Evolutionary conservation across 2,797 vertebrate species (phyloP).

Genomic region (Onychomys arenicola): DNA sequence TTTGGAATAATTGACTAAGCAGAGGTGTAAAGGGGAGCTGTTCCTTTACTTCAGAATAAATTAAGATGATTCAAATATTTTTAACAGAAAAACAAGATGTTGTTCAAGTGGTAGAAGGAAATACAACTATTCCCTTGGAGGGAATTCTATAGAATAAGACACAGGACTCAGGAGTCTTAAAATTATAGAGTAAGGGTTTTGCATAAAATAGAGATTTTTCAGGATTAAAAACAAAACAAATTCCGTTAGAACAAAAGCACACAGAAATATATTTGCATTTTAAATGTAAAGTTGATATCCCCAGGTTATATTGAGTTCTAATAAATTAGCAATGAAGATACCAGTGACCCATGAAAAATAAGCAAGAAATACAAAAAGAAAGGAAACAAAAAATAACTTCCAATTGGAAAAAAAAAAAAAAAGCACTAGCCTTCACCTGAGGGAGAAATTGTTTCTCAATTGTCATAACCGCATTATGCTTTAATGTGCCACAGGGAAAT

Average conservation of each 20-base stretch:
- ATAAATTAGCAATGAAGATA: not conserved
- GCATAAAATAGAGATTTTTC: slow-evolving; percentile 15
- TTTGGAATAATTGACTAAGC: not conserved
- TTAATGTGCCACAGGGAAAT: not conserved
- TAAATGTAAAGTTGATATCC: not conserved
- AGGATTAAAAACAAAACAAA: not conserved
- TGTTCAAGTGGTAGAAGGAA: not conserved
- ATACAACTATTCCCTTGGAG: not conserved
- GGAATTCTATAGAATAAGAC: not conserved
- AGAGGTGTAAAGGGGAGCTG: not conserved
- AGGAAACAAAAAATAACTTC: not conserved
- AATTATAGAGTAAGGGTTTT: not conserved
- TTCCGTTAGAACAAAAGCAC: not conserved
- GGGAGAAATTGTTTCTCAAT: not conserved
- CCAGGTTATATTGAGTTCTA: not conserved
- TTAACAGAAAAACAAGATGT: not conserved
- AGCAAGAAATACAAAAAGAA: not conserved
- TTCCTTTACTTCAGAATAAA: not conserved
- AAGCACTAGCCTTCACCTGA: not conserved
- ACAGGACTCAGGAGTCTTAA: not conserved
- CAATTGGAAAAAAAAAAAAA: not conserved
- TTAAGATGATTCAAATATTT: not conserved
- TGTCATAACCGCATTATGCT: not conserved
- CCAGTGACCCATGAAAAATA: not conserved
- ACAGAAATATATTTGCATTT: not conserved